Evolutionary conservation across 2,113 vertebrate species (phyloP).

Genomic region (Urocitellus parryii): DNA sequence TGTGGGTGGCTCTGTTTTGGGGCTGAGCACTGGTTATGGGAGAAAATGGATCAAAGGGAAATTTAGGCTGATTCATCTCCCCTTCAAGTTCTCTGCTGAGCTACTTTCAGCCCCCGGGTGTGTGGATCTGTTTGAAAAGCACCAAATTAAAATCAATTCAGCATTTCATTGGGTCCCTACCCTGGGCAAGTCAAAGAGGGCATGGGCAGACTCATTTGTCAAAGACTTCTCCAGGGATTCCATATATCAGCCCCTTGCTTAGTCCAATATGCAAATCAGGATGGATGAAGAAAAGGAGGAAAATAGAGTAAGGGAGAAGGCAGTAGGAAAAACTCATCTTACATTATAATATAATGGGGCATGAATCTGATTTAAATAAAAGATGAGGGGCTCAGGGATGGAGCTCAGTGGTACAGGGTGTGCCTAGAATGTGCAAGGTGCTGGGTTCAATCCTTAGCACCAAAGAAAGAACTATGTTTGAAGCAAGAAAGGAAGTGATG

Average conservation of each 20-base stretch:
- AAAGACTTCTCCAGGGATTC: background rate
- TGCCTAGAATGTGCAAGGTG: background rate
- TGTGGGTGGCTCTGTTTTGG: background rate
- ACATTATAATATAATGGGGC: background rate
- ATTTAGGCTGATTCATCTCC: background rate
- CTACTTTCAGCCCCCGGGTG: background rate
- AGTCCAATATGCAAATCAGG: background rate
- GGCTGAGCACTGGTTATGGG: background rate
- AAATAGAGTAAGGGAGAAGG: background rate
- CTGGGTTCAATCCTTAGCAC: background rate
- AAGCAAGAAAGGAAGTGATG: background rate
- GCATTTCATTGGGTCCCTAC: background rate
- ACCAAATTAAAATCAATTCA: background rate
- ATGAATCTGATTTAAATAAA: background rate
- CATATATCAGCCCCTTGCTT: background rate
- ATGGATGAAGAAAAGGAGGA: background rate
- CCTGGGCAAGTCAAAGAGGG: background rate
- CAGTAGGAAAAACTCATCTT: background rate
- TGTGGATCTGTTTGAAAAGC: constrained; percentile 20
- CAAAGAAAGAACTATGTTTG: background rate
- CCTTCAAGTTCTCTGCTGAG: background rate
- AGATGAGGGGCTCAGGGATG: background rate
- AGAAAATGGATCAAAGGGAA: constrained; percentile 33
- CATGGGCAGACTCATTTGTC: background rate
- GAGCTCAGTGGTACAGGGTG: background rate